Evolutionary conservation across 2,888 invertebrate genomes (phyloP).

Genomic region (Drosophila yooni): DNA sequence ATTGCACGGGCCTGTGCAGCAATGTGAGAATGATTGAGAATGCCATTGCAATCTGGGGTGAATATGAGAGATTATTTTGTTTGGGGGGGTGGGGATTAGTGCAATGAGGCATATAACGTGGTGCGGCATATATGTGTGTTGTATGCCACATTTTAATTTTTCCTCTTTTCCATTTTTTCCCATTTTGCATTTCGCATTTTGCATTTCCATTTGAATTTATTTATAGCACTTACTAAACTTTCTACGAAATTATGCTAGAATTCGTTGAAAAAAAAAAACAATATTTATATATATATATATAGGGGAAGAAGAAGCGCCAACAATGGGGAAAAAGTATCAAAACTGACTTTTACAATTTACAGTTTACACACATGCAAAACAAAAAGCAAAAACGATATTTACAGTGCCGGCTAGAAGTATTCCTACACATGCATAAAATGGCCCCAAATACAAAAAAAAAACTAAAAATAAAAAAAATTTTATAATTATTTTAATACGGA

Average conservation of each 20-base stretch:
- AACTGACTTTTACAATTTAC: slow-evolving; percentile 76
- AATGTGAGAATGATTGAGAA: slow-evolving; percentile 6
- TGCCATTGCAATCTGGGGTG: not conserved
- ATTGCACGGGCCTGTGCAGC: not conserved
- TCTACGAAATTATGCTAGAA: slow-evolving; percentile 69
- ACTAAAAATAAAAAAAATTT: slow-evolving; percentile 61
- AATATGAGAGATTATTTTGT: not conserved
- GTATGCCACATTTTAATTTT: slow-evolving; percentile 47
- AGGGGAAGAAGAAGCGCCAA: slow-evolving; percentile 14
- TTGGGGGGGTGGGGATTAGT: slow-evolving; percentile 30
- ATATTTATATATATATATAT: not conserved
- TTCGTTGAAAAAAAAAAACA: slow-evolving; percentile 26
- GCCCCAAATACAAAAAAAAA: slow-evolving; percentile 8
- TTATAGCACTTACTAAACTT: slow-evolving; percentile 73
- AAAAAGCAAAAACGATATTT: slow-evolving; percentile 15
- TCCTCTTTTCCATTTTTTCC: slow-evolving; percentile 6
- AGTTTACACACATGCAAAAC: slow-evolving; percentile 48
- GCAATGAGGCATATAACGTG: slow-evolving; percentile 37
- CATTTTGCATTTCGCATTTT: slow-evolving; percentile 38
- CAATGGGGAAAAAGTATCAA: slow-evolving; percentile 74
- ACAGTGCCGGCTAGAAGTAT: slow-evolving; percentile 47
- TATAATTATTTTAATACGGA: slow-evolving; percentile 79
- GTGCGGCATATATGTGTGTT: slow-evolving; percentile 1
- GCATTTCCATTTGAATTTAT: slow-evolving; percentile 60
- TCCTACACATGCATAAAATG: slow-evolving; percentile 47